These are phyloP conservation scores for Andrena cerasifolii DNA, from an alignment of 1,140 invertebrate species.

Conservation along the genomic window DNA sequence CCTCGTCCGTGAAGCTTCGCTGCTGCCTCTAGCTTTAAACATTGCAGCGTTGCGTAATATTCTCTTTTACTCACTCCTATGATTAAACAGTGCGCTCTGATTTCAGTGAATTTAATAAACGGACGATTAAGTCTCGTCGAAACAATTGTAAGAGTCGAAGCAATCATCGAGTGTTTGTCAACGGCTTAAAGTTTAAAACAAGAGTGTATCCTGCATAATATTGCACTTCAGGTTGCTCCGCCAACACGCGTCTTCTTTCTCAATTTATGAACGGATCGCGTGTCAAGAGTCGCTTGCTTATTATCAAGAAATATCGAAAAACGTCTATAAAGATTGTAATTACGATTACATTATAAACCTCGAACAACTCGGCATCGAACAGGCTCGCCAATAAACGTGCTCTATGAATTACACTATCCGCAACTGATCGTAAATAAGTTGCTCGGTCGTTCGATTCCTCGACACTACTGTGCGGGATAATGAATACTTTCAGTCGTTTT, in stretches of 20 bases:
- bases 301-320: slow-evolving; percentile 65
- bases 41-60: too few relatives aligned
- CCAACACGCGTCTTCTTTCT: slow-evolving; percentile 5
- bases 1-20: too few relatives aligned
- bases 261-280: slow-evolving; percentile 28
- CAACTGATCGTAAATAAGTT: slow-evolving; percentile 51
- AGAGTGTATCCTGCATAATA: too few relatives aligned
- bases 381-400: slow-evolving; percentile 43
- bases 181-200: too few relatives aligned
- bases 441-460: slow-evolving; percentile 47
- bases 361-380: slow-evolving; percentile 45
- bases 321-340: slow-evolving; percentile 66
- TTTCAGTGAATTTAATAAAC: too few relatives aligned
- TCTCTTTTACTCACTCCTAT: too few relatives aligned
- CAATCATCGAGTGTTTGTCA: too few relatives aligned
- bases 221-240: too few relatives aligned
- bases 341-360: slow-evolving; percentile 65
- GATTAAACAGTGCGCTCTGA: too few relatives aligned
- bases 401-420: slow-evolving; percentile 46
- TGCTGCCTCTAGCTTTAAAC: too few relatives aligned
- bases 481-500: slow-evolving; percentile 62
- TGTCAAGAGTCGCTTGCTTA: slow-evolving; percentile 58
- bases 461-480: slow-evolving; percentile 22
- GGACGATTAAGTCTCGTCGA: background rate
- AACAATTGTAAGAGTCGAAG: background rate